These are phyloP conservation scores for Nasonia vitripennis DNA, from an alignment of 1,140 invertebrate species.

Conservation along the genomic window DNA sequence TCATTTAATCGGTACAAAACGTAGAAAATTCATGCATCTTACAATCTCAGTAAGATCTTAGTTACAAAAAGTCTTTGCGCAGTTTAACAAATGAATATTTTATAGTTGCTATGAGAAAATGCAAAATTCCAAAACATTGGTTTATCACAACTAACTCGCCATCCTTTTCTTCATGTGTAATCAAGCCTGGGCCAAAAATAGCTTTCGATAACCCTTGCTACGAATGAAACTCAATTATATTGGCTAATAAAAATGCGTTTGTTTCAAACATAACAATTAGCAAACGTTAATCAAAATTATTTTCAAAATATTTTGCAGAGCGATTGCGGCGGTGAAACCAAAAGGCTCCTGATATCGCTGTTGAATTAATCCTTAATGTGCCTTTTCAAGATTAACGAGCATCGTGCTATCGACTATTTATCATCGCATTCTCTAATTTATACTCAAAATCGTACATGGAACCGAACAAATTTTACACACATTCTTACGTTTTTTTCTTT, in stretches of 20 bases:
- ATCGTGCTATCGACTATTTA: constrained; percentile 56
- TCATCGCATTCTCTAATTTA: constrained; percentile 46
- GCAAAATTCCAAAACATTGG: not conserved
- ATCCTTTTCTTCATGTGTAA: not conserved
- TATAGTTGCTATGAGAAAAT: too few relatives aligned
- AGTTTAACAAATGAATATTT: too few relatives aligned
- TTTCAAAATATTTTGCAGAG: constrained; percentile 71
- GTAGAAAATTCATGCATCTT: too few relatives aligned
- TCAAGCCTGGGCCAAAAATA: not conserved
- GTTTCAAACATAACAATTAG: not conserved
- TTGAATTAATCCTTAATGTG: constrained; percentile 66
- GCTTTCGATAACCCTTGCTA: not conserved
- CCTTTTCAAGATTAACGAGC: constrained; percentile 53
- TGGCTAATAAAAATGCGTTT: not conserved
- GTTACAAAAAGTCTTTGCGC: too few relatives aligned
- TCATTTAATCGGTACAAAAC: too few relatives aligned
- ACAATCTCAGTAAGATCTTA: too few relatives aligned
- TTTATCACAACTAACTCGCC: not conserved
- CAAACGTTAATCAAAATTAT: constrained; percentile 40
- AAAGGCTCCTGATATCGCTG: constrained; percentile 75
- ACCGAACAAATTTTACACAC: constrained; percentile 30
- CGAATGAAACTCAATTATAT: not conserved
- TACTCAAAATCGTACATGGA: constrained; percentile 16
- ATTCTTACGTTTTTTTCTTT: not conserved
- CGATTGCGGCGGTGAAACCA: constrained; percentile 78